Evolutionary conservation across 2,113 vertebrate genomes (phyloP).

Genomic region (Salvelinus fontinalis): DNA sequence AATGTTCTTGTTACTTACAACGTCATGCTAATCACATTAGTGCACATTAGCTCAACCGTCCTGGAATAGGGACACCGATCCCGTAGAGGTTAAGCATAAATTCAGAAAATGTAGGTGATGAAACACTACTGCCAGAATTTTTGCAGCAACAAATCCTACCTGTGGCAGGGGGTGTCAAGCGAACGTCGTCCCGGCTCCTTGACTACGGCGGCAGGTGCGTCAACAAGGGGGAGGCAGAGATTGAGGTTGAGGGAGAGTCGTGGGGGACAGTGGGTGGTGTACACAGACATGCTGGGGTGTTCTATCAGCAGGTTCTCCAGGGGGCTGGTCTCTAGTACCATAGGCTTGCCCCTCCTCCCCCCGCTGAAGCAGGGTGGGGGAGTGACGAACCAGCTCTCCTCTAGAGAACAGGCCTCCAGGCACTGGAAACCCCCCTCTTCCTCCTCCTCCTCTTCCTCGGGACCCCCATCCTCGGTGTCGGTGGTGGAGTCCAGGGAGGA

Average conservation of each 20-base stretch:
- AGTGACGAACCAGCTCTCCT: conserved; percentile 99
- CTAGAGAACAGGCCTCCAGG: conserved; percentile 83
- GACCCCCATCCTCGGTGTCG: conserved; percentile 69
- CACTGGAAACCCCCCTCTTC: conserved; percentile 82
- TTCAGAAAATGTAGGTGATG: not conserved
- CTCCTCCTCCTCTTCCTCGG: conserved; percentile 45
- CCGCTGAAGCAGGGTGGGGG: conserved; percentile 97
- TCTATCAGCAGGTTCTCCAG: conserved; percentile 99
- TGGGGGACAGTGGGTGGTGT: conserved; percentile 79
- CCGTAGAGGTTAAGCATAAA: too few species aligned
- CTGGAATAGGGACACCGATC: too few species aligned
- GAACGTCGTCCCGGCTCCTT: conserved; percentile 55
- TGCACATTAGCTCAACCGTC: too few species aligned
- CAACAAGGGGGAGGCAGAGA: not conserved
- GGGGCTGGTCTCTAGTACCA: conserved; percentile 90
- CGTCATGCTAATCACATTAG: too few species aligned
- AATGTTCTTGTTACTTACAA: too few species aligned
- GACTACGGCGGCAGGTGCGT: conserved; percentile 11
- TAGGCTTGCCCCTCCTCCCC: conserved; percentile 81
- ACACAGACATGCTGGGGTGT: conserved; percentile 99
- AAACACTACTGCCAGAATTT: too few species aligned
- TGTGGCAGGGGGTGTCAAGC: conserved; percentile 54
- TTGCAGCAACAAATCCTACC: conserved; percentile 36
- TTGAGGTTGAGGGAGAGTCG: conserved; percentile 63
- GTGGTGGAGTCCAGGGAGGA: conserved; percentile 83